Evolutionary conservation across 2,797 vertebrate genomes (phyloP).

Genomic region (Otolemur crassicaudatus): DNA sequence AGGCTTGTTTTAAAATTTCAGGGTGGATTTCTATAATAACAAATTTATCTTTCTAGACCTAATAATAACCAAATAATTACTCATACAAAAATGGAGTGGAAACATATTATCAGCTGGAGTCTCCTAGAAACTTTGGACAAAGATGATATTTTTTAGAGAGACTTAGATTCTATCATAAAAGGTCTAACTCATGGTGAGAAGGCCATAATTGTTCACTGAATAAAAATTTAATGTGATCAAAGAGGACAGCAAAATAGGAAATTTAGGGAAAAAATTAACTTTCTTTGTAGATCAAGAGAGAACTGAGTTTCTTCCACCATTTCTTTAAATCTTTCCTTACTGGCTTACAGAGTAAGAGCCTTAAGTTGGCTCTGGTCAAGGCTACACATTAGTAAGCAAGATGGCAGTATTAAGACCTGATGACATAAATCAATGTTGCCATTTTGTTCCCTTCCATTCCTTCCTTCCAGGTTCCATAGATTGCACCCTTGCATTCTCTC

Average conservation of each 20-base stretch:
- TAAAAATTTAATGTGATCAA: background rate
- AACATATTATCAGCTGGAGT: background rate
- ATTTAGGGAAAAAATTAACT: background rate
- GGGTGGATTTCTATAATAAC: background rate
- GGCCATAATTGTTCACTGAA: background rate
- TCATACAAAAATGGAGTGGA: background rate
- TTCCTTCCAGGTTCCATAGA: slow-evolving; percentile 90
- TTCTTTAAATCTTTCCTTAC: background rate
- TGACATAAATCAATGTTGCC: background rate
- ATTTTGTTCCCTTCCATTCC: slow-evolving; percentile 61
- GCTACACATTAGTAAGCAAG: background rate
- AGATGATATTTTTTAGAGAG: background rate
- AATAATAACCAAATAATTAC: background rate
- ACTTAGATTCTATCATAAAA: background rate
- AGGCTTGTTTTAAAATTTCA: slow-evolving; percentile 5
- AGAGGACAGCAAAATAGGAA: background rate
- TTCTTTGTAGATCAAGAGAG: slow-evolving; percentile 21
- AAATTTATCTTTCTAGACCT: slow-evolving; percentile 24
- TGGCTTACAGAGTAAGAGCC: background rate
- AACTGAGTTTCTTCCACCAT: background rate
- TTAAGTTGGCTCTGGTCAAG: background rate
- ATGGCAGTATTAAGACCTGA: background rate
- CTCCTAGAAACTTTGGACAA: background rate
- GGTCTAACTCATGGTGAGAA: background rate
- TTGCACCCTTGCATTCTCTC: slow-evolving; percentile 96